Conservation (phyloP, 2,113 vertebrate species). For the Trematomus loennbergii region DNA sequence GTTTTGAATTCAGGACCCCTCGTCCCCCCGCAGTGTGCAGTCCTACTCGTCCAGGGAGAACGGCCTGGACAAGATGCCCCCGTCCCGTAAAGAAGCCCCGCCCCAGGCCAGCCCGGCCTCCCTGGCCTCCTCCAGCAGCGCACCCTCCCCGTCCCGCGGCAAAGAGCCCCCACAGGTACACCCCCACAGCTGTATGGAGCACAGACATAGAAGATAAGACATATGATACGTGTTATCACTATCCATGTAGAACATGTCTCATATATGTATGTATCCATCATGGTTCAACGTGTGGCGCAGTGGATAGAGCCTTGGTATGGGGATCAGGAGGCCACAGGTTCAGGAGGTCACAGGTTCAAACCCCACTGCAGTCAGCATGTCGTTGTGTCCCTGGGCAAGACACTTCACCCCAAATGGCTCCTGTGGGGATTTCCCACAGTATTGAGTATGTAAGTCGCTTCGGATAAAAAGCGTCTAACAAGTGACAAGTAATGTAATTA, state of each 20-base stretch:
- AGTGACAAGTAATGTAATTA: no score
- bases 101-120: constrained; percentile 90
- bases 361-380: no score
- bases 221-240: no score
- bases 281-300: no score
- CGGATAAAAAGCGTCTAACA: no score
- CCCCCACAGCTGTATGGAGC: background rate
- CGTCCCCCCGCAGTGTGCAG: constrained; percentile 91
- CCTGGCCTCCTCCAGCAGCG: constrained; percentile 91
- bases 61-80: constrained; percentile 87
- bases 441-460: no score
- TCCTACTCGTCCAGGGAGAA: constrained; percentile 94
- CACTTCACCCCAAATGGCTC: no score
- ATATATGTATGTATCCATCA: background rate
- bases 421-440: no score
- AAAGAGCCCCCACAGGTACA: constrained; percentile 86
- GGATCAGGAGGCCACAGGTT: no score
- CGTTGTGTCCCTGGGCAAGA: no score
- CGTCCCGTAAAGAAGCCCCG: constrained; percentile 86
- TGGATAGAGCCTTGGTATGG: no score
- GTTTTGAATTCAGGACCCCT: constrained; percentile 86
- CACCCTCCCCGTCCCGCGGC: constrained; percentile 86
- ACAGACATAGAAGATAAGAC: background rate
- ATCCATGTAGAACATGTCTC: background rate
- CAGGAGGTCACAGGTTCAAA: no score